Base-by-base conservation (phyloP, 2,888 invertebrate genomes). In the Trachelus tabidus region DNA sequence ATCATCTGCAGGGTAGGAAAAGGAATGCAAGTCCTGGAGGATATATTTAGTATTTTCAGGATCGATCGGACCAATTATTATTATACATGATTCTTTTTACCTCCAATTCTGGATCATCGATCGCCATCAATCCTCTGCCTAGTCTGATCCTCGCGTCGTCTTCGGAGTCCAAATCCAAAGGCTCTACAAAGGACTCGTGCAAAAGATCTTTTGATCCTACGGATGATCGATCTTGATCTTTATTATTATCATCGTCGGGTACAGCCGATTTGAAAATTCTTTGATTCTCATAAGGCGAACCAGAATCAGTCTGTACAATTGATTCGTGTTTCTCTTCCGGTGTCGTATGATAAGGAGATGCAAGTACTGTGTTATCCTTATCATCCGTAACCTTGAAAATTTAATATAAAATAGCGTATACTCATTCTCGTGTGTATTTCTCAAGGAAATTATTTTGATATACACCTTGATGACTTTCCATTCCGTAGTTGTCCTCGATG, bases 181-280 rank as follows among this genome's bases (percentile, higher is more conserved):
- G 83, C 9, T 88, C 88, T 12, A 88, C 86, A 37, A 87, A 86
- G 4, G 88, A 88, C 69, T 88, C 88, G 76, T 82, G 82, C 33
- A 73, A 37, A n/a, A 76, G 73, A 68, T 79, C 79, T 30, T n/a
- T 12, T 3, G 73, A 76, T 34, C 73, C 76, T 23, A 75, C 40
- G 9, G 23, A 56, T 9, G 40, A 56, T 56, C 40, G 23, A 56
- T 23, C 40, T 56, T 56, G 9, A 56, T 1, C 1, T 2, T 23
- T 56, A 6, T 56, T 23, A 15, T 40, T 15, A 15, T 12, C 37
- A 40, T 56, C 23, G 2, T 56, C 23, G 23, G 40, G 23, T 56
- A 23, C 40, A 56, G 40, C 6, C 15, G 40, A 56, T 56, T 56
- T 15, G 4, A 37, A 12, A 33, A 33, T 68, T 68, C 9, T 23